Evolutionary conservation across 2,888 invertebrate genomes (phyloP), one percentile per base, ranked within the genome.

Genomic region (Pelosia muscerda): DNA sequence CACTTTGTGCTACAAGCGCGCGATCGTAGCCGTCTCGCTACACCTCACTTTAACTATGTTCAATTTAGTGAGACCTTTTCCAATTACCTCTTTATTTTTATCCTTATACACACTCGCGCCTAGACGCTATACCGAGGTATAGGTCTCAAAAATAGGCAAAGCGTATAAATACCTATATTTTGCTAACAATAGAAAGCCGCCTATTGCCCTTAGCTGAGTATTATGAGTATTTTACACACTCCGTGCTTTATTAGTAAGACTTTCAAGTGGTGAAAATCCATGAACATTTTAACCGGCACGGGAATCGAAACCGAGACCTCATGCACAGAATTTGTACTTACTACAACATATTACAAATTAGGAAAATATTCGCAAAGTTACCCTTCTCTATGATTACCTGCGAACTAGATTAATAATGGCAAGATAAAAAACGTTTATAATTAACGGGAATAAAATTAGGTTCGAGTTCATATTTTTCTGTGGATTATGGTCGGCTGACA

Each of bases 1-100:
- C 88, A 84, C 80, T 79, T 80, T 77, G 72, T 86, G 83, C 87
- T 88, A 88, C 90, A 83, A 86, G 84, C 83, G 84, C 87, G 88
- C 87, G 84, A 75, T 76, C 78, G 86, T 83, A 84, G 82, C 77
- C 63, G 71, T 66, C 63, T 69, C 72, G 81, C 84, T 82, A 82
- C 85, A 79, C 74, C 79, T 75, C 83, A 84, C 83, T 81, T 81
- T 83, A 84, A 85, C 73, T 82, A 84, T 82, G 84, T 84, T 80
- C 78, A 81, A 82, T 84, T 82, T 69, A 71, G 75, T 84, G 79
- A 71, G 78, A 82, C 77, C 79, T 73, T 58, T 78, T 77, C 34
- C 34, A 34, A 34, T 11, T 82, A 34, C 22, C 22, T 15, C 15
- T 57, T 71, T 80, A 80, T 72, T 38, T 26, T 63, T 28, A 66